Conservation (phyloP, 2,888 invertebrate species). For the Euclidia mi region DNA sequence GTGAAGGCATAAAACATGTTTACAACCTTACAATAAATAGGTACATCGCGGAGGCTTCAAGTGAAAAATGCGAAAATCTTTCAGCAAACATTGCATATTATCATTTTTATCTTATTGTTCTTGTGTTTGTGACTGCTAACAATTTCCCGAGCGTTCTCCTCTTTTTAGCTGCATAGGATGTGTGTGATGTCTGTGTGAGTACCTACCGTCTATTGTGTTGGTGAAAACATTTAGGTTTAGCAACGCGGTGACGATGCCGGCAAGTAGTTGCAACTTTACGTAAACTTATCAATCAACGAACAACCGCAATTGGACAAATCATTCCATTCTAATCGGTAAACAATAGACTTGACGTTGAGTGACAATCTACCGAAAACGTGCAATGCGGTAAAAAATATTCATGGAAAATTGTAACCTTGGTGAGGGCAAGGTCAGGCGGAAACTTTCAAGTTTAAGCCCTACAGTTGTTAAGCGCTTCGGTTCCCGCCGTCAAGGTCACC, state of each 20-base stretch:
- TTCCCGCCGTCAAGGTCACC: slow-evolving; percentile 44
- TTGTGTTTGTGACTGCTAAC: neutral
- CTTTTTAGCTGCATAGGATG: neutral
- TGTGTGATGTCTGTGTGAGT: too few relatives aligned
- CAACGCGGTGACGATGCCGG: too few relatives aligned
- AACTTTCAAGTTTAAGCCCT: slow-evolving; percentile 73
- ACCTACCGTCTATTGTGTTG: too few relatives aligned
- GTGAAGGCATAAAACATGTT: neutral
- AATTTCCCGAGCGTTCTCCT: neutral
- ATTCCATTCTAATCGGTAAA: slow-evolving; percentile 53
- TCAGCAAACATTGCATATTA: neutral
- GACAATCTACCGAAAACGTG: slow-evolving; percentile 48
- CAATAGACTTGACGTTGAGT: slow-evolving; percentile 53
- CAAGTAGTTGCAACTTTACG: neutral
- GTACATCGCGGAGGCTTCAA: neutral
- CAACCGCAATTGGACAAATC: slow-evolving; percentile 36
- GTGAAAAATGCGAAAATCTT: slow-evolving; percentile 9
- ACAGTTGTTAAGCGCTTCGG: slow-evolving; percentile 43
- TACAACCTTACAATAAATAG: neutral
- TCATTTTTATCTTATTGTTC: slow-evolving; percentile 1
- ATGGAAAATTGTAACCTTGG: slow-evolving; percentile 67
- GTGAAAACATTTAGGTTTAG: too few relatives aligned
- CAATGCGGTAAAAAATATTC: slow-evolving; percentile 57
- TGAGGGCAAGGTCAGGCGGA: slow-evolving; percentile 75
- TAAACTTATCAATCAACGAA: slow-evolving; percentile 39